Base-by-base conservation (phyloP, 1,140 invertebrate species). In the Drosophila fuyamai region DNA sequence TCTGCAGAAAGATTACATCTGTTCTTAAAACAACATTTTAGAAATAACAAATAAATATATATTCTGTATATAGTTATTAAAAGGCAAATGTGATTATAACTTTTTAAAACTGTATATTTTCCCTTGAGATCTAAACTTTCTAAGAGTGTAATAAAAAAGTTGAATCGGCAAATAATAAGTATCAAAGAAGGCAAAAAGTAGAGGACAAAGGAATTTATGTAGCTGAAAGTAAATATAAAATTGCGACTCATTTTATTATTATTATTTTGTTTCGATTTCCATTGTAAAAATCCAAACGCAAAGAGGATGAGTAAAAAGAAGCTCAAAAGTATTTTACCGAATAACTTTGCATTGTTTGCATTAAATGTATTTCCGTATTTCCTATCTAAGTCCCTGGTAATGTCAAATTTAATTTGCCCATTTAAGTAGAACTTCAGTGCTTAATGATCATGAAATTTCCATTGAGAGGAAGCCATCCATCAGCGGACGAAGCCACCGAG, bases 371-470 rank as follows among this genome's bases (percentile, higher is more conserved):
- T n/a, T n/a, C 47, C 7, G n/a, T 18, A 13, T 23, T 67, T 47
- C 6, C 44, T 18, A n/a, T 9, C 40, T 9, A 23, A 16, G 12
- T 10, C 46, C 18, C 13, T 18, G 23, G 36, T 32, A 70, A 70
- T 58, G 68, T 41, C 51, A 38, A 66, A 58, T 71, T 72, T 70
- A 48, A 70, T 70, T 71, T 36, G 12, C 16, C 66, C 65, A 71
- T 71, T 70, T 35, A 55, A 18, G 29, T 12, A 9, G 66, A 50
- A 36, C 51, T 56, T 71, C 40, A 13, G 44, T 50, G 66, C 38
- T 32, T 72, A 71, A 71, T 72, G 68, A 72, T 72, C 68, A 44
- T 50, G 53, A 50, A 71, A 72, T 72, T 72, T 41, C 53, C 67
- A 48, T 8, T 7, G 18, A 13, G 44, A 71, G 68, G 68, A 72